Conservation (phyloP, 2,113 vertebrate species). For the Sinocyclocheilus maitianheensis region DNA sequence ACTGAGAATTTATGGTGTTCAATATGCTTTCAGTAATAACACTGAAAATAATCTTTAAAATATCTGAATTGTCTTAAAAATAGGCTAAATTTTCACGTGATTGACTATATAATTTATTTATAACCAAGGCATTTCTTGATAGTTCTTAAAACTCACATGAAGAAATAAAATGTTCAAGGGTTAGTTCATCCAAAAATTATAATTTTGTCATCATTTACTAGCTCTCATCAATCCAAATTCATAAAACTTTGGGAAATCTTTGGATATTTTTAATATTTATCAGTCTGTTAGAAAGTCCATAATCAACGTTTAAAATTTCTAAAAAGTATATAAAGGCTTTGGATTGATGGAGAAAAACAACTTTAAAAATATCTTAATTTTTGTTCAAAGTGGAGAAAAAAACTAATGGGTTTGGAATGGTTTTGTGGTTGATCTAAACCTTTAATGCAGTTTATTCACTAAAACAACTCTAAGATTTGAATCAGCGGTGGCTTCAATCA, state of each 20-base stretch:
- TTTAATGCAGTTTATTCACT: neutral
- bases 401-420: too few relatives aligned
- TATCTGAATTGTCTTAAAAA: neutral
- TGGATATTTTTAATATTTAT: too few relatives aligned
- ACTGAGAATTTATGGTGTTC: neutral
- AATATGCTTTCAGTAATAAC: neutral
- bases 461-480: constrained; percentile 1
- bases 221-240: neutral
- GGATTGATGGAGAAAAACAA: neutral
- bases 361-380: neutral
- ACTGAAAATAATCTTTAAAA: neutral
- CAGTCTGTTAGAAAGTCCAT: too few relatives aligned
- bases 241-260: too few relatives aligned
- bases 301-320: too few relatives aligned
- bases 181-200: neutral
- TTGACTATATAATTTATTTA: neutral
- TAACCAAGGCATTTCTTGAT: neutral
- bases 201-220: neutral
- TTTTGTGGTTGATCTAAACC: neutral
- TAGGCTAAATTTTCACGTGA: neutral
- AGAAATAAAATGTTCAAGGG: neutral
- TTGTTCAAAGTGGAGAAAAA: neutral
- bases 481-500: neutral
- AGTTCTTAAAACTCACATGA: neutral
- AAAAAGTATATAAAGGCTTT: neutral